Evolutionary conservation across 2,888 invertebrate species (phyloP), one percentile per base, ranked within the genome.

Genomic region (Asteroscopus sphinx): DNA sequence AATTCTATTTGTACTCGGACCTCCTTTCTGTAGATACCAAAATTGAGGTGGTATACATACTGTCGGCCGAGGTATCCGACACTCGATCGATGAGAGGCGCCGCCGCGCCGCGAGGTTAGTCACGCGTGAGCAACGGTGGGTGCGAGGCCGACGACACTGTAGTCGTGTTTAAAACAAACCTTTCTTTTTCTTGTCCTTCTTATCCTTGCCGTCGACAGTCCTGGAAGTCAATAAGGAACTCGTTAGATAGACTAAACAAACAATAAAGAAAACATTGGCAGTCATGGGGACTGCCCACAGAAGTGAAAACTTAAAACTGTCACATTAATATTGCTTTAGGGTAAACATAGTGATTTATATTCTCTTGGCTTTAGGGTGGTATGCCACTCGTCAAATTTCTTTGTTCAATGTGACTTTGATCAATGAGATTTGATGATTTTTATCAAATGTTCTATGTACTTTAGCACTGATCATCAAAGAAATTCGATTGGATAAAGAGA

Each of bases 101-200:
- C 73, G 65, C 68, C 57, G 42, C 70, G 73, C 55, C 71, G 70
- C 68, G 68, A 49, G 73, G 89, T 92, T 91, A 92, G 91, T 91
- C 87, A 90, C 91, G 86, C 80, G 79, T 77, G 76, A 82, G 79
- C 81, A 77, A 85, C 90, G 91, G 91, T 89, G 92, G 92, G 90
- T 88, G 89, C 86, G 86, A 83, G 81, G 83, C 83, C 87, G 86
- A 80, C 77, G 82, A 79, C 74, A 76, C 76, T 64, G 74, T 62
- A 68, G 79, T 79, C 80, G 70, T 73, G 59, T 77, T 96, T 97
- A 97, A 95, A 98, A 98, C 93, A 98, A 96, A 90, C 97, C 97
- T 95, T 98, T 98, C 95, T 97, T 97, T 96, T 98, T 98, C 95
- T 97, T 97, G 88, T 95, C 96, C 95, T 97, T 97, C 92, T 97